Base-by-base conservation (phyloP, 2,888 invertebrate species). In the Ormyrus labotus region DNA sequence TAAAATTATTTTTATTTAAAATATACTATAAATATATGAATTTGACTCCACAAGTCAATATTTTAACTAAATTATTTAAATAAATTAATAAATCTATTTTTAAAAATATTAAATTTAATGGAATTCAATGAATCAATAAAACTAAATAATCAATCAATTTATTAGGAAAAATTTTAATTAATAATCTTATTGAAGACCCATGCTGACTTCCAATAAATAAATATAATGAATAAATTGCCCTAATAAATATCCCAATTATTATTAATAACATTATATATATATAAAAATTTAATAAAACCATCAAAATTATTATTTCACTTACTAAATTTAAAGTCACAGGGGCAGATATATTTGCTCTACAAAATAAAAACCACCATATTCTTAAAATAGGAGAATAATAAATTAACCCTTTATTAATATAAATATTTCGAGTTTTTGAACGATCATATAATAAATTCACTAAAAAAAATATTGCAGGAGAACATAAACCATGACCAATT, bases 21-120 rank as follows among this genome's bases (percentile, higher is more conserved):
- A 91, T 90, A 86, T 87, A 91, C 91, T 93, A 93, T 92, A 13
- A 0, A 13, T 13, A 13, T 13, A 13, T 13, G 13, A 13, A 13
- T 91, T 92, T 93, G 92, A 93, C 80, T 86, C 92, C 94, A 94
- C 93, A 94, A 94, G 93, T 93, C 93, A 93, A 92, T 91, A 93
- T 94, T 94, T 93, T 93, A 88, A 88, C 84, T 92, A 90, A 92
- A 88, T 90, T 90, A 91, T 92, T 91, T 92, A 69, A 80, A 92
- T 92, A 90, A 88, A 92, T 87, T 88, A 91, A 88, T 90, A 89
- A 84, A 76, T 80, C 73, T 83, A 84, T 65, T 82, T 92, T 93
- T 88, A 94, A 90, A 92, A 94, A 89, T 89, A 93, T 88, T 85
- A 94, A 88, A 93, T 94, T 94, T 91, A 94, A 92, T 85, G 93